phyloP scores from a whole-genome alignment of 1,140 invertebrate genomes.

The Hycleus cichorii region DNA sequence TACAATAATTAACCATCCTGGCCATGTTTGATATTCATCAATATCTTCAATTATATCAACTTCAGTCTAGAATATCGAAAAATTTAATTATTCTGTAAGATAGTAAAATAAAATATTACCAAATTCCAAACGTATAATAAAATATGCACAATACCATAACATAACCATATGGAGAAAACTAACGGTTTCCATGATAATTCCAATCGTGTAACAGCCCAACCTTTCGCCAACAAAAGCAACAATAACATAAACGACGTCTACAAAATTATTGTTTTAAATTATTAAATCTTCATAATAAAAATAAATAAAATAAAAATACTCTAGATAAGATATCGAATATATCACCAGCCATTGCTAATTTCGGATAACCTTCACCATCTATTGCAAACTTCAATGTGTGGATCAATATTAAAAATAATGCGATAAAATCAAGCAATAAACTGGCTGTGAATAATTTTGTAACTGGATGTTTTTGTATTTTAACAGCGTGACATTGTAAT shows the following conservation, averaged over 20 bases:
- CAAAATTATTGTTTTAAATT: constrained; percentile 35
- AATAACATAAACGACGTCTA: constrained; percentile 91
- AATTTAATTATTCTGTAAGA: background rate
- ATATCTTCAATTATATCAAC: constrained; percentile 94
- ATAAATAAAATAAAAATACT: constrained; percentile 36
- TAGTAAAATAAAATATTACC: constrained; percentile 50
- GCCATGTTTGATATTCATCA: constrained; percentile 95
- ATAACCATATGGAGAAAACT: constrained; percentile 84
- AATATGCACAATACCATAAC: constrained; percentile 86
- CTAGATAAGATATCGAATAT: constrained; percentile 85
- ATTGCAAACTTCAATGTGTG: constrained; percentile 84
- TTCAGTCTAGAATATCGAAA: constrained; percentile 63
- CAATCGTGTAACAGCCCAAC: constrained; percentile 89
- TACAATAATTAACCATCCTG: constrained; percentile 86
- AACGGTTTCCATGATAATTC: constrained; percentile 79
- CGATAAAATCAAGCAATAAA: constrained; percentile 76
- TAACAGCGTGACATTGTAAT: constrained; percentile 80
- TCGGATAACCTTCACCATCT: constrained; percentile 78
- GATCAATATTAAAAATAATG: constrained; percentile 77
- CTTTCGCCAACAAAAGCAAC: constrained; percentile 88
- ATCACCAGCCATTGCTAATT: constrained; percentile 77
- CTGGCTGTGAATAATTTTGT: constrained; percentile 87
- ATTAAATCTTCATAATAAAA: too few relatives aligned
- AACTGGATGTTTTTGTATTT: constrained; percentile 80
- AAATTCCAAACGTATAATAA: constrained; percentile 93